These are phyloP conservation scores for Dinoponera quadriceps DNA, from an alignment of 1,140 invertebrate genomes.

Conservation along the genomic window DNA sequence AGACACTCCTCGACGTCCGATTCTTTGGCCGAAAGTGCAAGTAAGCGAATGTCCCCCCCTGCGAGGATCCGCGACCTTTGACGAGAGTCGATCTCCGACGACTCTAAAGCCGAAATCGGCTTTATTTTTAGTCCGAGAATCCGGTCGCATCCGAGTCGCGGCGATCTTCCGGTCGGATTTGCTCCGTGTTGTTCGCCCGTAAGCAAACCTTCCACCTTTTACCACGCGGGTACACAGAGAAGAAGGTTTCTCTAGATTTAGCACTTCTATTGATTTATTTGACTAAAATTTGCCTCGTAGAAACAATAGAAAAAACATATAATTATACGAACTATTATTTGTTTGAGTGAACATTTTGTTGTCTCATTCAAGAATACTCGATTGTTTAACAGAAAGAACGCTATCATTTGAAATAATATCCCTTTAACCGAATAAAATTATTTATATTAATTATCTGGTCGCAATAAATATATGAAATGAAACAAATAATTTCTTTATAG, in stretches of 20 bases:
- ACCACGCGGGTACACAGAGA: no score
- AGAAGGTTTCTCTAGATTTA: no score
- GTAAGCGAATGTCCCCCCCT: conserved; percentile 9
- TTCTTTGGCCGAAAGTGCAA: conserved; percentile 21
- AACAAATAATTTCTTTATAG: no score
- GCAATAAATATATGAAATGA: no score
- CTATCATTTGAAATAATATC: no score
- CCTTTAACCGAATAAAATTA: background rate
- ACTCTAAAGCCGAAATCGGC: conserved; percentile 10
- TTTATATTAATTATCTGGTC: no score
- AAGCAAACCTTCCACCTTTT: background rate
- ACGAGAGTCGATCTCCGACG: background rate
- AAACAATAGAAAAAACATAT: no score
- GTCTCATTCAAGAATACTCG: no score
- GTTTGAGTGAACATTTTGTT: no score
- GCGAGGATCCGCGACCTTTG: background rate
- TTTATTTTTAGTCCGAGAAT: conserved; percentile 30
- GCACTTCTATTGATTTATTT: no score
- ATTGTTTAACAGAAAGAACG: no score
- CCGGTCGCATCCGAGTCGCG: conserved; percentile 1
- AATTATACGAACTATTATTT: background rate
- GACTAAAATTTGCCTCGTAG: no score
- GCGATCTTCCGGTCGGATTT: background rate
- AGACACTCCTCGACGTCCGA: conserved; percentile 12
- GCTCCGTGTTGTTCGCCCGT: conserved; percentile 7